Base-by-base conservation (phyloP, 2,888 invertebrate genomes). In the Caenorhabditis angaria region DNA sequence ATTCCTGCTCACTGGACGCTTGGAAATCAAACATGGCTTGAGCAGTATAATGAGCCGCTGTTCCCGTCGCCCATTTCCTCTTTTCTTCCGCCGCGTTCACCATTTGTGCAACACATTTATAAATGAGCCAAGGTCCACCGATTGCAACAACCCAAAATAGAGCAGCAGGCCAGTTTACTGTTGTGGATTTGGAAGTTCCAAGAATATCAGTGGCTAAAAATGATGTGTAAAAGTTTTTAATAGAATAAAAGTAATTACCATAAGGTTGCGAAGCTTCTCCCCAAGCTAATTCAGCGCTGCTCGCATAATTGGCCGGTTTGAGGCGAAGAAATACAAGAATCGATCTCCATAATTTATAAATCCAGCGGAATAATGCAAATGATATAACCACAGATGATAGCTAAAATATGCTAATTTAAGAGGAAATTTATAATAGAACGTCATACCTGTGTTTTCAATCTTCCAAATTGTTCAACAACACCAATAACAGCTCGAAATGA, bases 401-500 rank as follows among this genome's bases (percentile, higher is more conserved):
- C 77, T 81, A 64, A 59, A 79, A 65, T 3, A 35, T 5, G 22
- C 12, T 55, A n/a, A 8, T 55, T n/a, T 47, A 50, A 47, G 2
- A n/a, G 3, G 18, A 20, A 41, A 35, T 20, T 41, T 8, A 20
- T 6, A 27, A 32, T 51, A 6, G 25, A 20, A 35, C 12, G 14
- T 18, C 65, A 27, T 25, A 97, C 92, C 82, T 95, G 92, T 3
- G 92, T 91, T 72, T 93, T 91, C 68, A 97, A 89, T 56, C 93
- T 91, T 3, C 94, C 93, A 88, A 97, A 93, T 89, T 97, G 96
- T 80, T 97, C 96, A 8, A 96, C 96, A 1, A 97, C 95, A 69
- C 95, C 94, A 60, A 97, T 90, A 77, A 97, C 94, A 61, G 97
- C 97, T 83, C 78, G 91, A 88, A 97, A 97, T 0, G 97, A 96